Percentiles rank a stretch among this genome's conserved stretches.
These are phyloP conservation scores for Phyllotis vaccarum DNA, from an alignment of 2,797 vertebrate genomes.

Conservation along the genomic window DNA sequence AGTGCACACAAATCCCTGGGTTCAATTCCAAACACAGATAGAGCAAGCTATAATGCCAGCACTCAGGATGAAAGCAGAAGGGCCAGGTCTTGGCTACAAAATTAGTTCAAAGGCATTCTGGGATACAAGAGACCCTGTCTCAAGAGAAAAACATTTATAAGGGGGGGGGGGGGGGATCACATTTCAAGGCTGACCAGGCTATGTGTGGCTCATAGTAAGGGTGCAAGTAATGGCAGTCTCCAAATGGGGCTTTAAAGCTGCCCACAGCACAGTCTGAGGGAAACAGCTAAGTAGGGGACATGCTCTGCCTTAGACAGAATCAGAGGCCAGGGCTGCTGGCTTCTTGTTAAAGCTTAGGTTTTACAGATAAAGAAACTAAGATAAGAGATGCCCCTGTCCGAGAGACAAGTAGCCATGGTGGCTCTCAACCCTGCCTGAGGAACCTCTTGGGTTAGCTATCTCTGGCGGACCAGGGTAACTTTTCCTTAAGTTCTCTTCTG, in stretches of 20 bases:
- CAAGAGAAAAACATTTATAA: neutral
- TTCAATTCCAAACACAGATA: neutral
- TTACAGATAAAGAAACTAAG: neutral
- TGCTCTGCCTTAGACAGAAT: neutral
- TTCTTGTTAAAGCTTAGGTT: neutral
- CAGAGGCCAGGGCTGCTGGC: neutral
- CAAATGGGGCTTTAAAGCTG: neutral
- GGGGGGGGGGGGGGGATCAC: too few relatives aligned
- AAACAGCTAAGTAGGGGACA: neutral
- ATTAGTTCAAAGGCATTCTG: neutral
- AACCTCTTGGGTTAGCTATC: neutral
- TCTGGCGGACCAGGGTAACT: neutral
- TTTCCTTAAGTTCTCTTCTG: neutral
- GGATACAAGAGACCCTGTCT: neutral
- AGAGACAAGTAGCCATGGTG: neutral
- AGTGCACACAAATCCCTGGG: neutral
- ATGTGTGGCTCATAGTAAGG: accelerated
- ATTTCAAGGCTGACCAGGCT: neutral
- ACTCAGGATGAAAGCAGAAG: neutral
- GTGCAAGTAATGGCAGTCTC: neutral
- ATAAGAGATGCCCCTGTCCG: neutral
- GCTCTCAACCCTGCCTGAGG: neutral
- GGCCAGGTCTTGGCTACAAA: neutral
- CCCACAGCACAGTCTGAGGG: neutral
- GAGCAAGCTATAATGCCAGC: neutral